These are phyloP conservation scores for Drosophila paranaensis DNA, from an alignment of 2,888 invertebrate species.

Conservation along the genomic window DNA sequence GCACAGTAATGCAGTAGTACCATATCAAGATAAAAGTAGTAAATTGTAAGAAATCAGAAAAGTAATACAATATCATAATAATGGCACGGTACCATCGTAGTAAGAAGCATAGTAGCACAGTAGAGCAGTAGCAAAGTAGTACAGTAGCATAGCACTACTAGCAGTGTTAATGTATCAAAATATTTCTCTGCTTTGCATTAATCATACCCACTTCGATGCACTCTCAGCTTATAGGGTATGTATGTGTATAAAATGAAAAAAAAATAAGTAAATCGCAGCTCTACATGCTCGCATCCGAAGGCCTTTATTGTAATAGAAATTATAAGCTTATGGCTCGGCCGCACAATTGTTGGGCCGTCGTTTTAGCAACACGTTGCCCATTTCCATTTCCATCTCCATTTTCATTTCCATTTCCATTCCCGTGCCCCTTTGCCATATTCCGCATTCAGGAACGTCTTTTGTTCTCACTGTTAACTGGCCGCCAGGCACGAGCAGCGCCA, in stretches of 20 bases:
- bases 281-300: conserved; percentile 43
- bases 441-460: conserved; percentile 47
- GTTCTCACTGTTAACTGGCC: conserved; percentile 43
- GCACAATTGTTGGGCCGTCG: conserved; percentile 47
- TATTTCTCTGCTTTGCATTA: neutral
- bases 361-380: conserved; percentile 76
- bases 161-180: neutral
- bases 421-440: conserved; percentile 19
- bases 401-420: conserved; percentile 42
- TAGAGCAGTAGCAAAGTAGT: neutral
- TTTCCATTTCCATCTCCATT: conserved; percentile 46
- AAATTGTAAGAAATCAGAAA: too few relatives aligned
- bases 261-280: conserved; percentile 36
- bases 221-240: neutral
- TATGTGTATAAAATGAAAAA: neutral
- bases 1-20: neutral
- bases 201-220: neutral
- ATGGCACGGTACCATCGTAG: too few relatives aligned
- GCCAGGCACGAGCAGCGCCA: conserved; percentile 21
- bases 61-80: neutral
- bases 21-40: too few relatives aligned
- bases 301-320: conserved; percentile 76
- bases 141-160: neutral
- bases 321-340: conserved; percentile 58
- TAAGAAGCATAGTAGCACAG: neutral